A percentile compares a stretch with the other conserved stretches of the same genome.
Conservation (phyloP, 2,888 invertebrate species). For the Dasysyrphus albostriatus region DNA sequence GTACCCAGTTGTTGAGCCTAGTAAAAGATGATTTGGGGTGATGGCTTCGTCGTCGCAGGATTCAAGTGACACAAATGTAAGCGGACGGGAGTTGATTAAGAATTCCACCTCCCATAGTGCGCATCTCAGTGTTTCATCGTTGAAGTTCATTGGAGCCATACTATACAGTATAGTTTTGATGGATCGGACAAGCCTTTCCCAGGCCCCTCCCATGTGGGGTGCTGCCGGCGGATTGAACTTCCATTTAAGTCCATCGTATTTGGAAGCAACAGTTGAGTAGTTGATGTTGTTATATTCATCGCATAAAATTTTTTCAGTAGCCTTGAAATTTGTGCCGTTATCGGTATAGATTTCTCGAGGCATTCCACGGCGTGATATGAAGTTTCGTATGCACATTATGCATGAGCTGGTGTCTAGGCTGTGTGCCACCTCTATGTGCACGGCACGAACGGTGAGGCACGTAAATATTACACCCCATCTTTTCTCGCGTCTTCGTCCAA, state of each 20-base stretch:
- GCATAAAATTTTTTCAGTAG: constrained; percentile 32
- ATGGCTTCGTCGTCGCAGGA: constrained; percentile 67
- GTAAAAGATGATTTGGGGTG: constrained; percentile 71
- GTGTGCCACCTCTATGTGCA: constrained; percentile 72
- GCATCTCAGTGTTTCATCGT: constrained; percentile 62
- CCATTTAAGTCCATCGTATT: constrained; percentile 63
- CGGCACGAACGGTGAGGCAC: constrained; percentile 68
- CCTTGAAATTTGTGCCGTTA: constrained; percentile 58
- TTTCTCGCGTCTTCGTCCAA: constrained; percentile 69
- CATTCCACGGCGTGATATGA: constrained; percentile 60
- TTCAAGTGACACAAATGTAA: constrained; percentile 70
- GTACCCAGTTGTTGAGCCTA: constrained; percentile 67
- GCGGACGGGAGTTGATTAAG: constrained; percentile 61
- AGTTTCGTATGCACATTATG: constrained; percentile 64
- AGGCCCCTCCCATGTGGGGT: constrained; percentile 68
- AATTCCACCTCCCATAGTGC: constrained; percentile 66
- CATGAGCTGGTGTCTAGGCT: constrained; percentile 70
- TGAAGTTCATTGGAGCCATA: constrained; percentile 58
- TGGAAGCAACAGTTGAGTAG: constrained; percentile 6
- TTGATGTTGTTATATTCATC: constrained; percentile 39
- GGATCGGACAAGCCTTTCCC: constrained; percentile 69
- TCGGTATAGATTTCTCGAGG: constrained; percentile 33
- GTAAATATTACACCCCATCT: constrained; percentile 76
- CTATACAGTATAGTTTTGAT: constrained; percentile 48
- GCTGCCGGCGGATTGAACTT: constrained; percentile 66